A percentile compares a stretch with the other conserved stretches of the same genome.
Evolutionary conservation across 1,140 invertebrate species (phyloP).

Genomic region (Agrilus planipennis): DNA sequence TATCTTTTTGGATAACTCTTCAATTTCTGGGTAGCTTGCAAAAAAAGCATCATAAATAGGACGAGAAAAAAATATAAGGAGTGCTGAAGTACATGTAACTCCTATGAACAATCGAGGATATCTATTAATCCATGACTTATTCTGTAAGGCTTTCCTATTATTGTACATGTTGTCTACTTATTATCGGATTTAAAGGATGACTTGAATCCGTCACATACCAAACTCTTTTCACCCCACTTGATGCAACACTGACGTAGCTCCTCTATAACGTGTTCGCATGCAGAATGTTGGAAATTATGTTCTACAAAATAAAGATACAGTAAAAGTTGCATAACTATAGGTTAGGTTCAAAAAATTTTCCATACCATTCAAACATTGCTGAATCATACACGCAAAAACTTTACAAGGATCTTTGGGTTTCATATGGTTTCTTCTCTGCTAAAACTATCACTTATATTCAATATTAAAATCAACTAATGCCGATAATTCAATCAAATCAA

Average conservation of each 20-base stretch:
- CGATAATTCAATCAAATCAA: too few species aligned
- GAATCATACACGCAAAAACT: constrained; percentile 58
- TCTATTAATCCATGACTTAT: constrained; percentile 35
- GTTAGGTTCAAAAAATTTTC: constrained; percentile 4
- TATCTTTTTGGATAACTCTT: constrained; percentile 13
- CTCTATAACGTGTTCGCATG: constrained; percentile 47
- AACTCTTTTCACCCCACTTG: constrained; percentile 43
- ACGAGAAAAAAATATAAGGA: constrained; percentile 51
- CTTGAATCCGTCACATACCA: constrained; percentile 55
- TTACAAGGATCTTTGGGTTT: constrained; percentile 59
- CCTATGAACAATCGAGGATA: constrained; percentile 42
- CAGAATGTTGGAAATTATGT: constrained; percentile 52
- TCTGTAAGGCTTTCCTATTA: constrained; percentile 27
- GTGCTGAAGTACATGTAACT: constrained; percentile 32
- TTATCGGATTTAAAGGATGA: constrained; percentile 19
- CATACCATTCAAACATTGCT: constrained; percentile 60
- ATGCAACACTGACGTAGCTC: constrained; percentile 52
- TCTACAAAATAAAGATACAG: constrained; percentile 9
- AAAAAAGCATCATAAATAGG: constrained; percentile 57
- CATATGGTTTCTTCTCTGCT: constrained; percentile 14
- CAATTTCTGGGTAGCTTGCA: constrained; percentile 12
- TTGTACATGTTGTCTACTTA: constrained; percentile 16
- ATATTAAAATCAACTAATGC: too few species aligned
- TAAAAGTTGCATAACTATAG: constrained; percentile 5
- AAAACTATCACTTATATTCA: too few species aligned